Base-by-base conservation (phyloP, 1,140 invertebrate species). In the Lordiphosa mommai region DNA sequence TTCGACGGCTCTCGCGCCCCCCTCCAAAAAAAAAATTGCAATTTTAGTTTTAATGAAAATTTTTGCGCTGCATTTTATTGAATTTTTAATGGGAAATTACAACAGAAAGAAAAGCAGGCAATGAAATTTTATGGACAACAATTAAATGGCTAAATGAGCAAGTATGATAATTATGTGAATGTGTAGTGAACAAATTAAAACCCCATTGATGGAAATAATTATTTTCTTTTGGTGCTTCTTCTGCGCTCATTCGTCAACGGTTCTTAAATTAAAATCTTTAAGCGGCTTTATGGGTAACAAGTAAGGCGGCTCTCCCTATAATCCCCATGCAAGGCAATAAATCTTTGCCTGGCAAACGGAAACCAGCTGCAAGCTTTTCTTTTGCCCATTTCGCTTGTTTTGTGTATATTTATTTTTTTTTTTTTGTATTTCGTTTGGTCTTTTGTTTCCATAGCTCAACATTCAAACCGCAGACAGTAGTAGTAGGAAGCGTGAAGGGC, bases 11-110 rank as follows among this genome's bases (percentile, higher is more conserved):
- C 4, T 1, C 10, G 6, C 10, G 3, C 3, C 10, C 16, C 23
- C 12, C 41, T 10, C 10, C 12, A 1, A n/a, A 7, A 13, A 10
- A 27, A 30, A 58, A 65, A 59, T 58, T 65, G 43, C 55, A 65
- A 65, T 65, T 64, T 65, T 65, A 59, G 61, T 65, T 65, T 65
- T 58, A 65, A 59, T 58, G 55, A 65, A 65, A 65, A 65, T 52
- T 65, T 43, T 56, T 47, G 16, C n/a, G 4, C 13, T 32, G 29
- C 23, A 32, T 48, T 48, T 48, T 48, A 48, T 33, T 48, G 29
- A 34, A 33, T 32, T 34, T 48, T 32, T 34, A 33, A 48, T 33
- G 29, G 29, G 23, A 48, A 48, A 33, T 33, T 48, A 43, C 40
- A 43, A 43, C 6, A 20, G 7, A 29, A 43, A 13, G 12, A 27